Conservation (phyloP, 2,888 invertebrate genomes). For the Anodontia alba region DNA sequence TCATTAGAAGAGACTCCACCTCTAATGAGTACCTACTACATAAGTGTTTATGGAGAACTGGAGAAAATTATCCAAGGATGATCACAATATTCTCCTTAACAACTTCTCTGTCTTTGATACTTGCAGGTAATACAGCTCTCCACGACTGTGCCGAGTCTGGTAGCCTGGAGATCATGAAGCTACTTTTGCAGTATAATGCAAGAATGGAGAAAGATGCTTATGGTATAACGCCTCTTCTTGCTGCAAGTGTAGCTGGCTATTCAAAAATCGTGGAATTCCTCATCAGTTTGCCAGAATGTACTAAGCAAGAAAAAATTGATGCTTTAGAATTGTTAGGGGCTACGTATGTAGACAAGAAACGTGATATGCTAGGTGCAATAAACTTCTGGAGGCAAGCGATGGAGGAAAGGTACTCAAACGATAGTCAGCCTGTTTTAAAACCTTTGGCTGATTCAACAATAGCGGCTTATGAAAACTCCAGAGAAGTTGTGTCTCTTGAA, state of each 20-base stretch:
- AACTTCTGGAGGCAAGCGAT: slow-evolving; percentile 96
- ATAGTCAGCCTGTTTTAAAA: slow-evolving; percentile 88
- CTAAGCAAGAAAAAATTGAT: slow-evolving; percentile 90
- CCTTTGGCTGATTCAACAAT: slow-evolving; percentile 90
- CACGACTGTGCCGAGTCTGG: slow-evolving; percentile 99
- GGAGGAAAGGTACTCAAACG: slow-evolving; percentile 87
- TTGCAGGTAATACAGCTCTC: slow-evolving; percentile 93
- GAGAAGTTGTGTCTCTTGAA: slow-evolving; percentile 92
- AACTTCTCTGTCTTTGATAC: background rate
- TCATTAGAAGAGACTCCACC: no score
- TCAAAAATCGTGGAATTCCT: slow-evolving; percentile 96
- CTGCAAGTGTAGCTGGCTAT: slow-evolving; percentile 95
- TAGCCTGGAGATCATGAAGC: slow-evolving; percentile 95
- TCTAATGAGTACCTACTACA: no score
- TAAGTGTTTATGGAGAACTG: no score
- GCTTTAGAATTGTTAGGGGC: slow-evolving; percentile 96
- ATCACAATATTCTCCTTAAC: no score
- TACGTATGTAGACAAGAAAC: slow-evolving; percentile 97
- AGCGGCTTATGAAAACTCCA: slow-evolving; percentile 94
- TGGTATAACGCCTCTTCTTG: slow-evolving; percentile 97
- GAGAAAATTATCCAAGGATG: no score
- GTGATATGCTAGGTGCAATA: slow-evolving; percentile 94
- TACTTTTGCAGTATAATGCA: slow-evolving; percentile 94
- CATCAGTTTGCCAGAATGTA: slow-evolving; percentile 88
- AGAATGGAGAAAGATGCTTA: slow-evolving; percentile 97